Percentiles rank a stretch among this genome's conserved stretches.
Evolutionary conservation across 2,888 invertebrate genomes (phyloP).

Genomic region (Chloroclysta siterata): DNA sequence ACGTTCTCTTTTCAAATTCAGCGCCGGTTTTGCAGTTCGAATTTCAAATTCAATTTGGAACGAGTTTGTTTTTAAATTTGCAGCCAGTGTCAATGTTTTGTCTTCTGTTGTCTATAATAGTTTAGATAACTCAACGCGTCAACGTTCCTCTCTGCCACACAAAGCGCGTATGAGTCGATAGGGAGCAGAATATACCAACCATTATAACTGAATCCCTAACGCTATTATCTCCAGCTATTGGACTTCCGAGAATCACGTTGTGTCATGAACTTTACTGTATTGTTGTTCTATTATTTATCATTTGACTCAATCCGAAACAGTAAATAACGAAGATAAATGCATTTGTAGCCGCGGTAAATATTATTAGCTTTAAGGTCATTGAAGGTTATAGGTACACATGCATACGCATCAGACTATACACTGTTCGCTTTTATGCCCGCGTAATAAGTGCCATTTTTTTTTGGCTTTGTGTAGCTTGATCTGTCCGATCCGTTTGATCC

Average conservation of each 20-base stretch:
- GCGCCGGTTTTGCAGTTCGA: neutral
- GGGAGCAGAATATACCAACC: conserved; percentile 35
- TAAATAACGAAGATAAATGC: too few relatives aligned
- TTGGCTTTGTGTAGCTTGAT: too few relatives aligned
- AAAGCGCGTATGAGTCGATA: conserved; percentile 23
- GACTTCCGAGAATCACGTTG: conserved; percentile 32
- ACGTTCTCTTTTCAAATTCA: neutral
- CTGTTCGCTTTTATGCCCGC: too few relatives aligned
- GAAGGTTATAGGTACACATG: too few relatives aligned
- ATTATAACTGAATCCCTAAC: conserved; percentile 25
- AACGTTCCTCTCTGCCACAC: neutral
- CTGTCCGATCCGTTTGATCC: too few relatives aligned
- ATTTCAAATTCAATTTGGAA: neutral
- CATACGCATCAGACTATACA: too few relatives aligned
- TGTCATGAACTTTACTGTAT: conserved; percentile 36
- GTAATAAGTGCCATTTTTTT: too few relatives aligned
- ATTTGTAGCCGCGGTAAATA: too few relatives aligned
- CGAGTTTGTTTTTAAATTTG: neutral
- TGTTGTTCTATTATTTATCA: conserved; percentile 15
- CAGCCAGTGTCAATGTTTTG: too few relatives aligned
- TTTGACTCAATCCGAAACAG: neutral
- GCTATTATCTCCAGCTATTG: conserved; percentile 44
- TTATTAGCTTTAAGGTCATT: too few relatives aligned
- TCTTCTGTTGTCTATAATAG: too few relatives aligned
- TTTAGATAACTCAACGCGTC: neutral